Conservation (phyloP, 1,140 invertebrate genomes). For the Leguminivora glycinivorella region DNA sequence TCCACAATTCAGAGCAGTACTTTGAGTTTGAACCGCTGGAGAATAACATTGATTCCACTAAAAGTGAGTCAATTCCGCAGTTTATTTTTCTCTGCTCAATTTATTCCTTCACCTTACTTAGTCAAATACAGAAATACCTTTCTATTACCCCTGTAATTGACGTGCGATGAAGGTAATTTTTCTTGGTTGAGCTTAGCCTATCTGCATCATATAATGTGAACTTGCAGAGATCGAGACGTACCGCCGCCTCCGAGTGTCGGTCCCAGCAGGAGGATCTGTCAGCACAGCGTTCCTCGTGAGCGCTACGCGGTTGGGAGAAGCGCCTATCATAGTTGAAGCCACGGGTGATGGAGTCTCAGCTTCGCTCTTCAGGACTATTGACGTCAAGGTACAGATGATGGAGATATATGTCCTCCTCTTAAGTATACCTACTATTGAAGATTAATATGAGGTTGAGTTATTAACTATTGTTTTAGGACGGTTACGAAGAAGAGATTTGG, state of each 20-base stretch:
- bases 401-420: too few species aligned
- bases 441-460: too few species aligned
- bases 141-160: too few species aligned
- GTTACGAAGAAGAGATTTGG: slow-evolving; percentile 61
- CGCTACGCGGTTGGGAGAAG: slow-evolving; percentile 55
- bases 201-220: not conserved
- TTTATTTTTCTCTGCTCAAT: not conserved
- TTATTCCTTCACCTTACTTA: too few species aligned
- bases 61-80: slow-evolving; percentile 61
- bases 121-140: too few species aligned
- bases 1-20: slow-evolving; percentile 89
- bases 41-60: slow-evolving; percentile 75
- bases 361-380: slow-evolving; percentile 64
- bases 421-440: too few species aligned
- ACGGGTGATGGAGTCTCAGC: slow-evolving; percentile 63
- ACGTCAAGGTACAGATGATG: slow-evolving; percentile 56
- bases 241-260: slow-evolving; percentile 57
- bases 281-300: slow-evolving; percentile 74
- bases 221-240: slow-evolving; percentile 69
- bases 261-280: slow-evolving; percentile 56
- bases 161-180: not conserved
- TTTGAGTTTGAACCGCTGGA: slow-evolving; percentile 88
- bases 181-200: not conserved
- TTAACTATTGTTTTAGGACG: slow-evolving; percentile 46
- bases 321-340: slow-evolving; percentile 65